Conservation (phyloP, 2,888 invertebrate species). For the Mesorhabditis spiculigera region DNA sequence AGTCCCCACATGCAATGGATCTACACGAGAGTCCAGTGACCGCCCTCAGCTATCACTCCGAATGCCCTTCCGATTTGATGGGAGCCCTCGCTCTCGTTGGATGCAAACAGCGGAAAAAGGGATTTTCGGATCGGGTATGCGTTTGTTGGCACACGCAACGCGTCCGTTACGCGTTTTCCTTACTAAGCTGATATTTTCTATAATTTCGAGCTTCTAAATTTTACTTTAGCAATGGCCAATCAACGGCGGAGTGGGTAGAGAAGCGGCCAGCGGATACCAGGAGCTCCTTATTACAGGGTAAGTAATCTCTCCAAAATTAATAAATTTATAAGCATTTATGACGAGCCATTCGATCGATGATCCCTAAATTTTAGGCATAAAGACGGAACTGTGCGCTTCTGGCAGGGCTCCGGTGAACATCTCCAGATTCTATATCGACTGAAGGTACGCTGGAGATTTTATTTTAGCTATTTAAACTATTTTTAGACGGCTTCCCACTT, state of each 20-base stretch:
- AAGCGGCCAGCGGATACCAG: slow-evolving; percentile 90
- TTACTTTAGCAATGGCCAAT: slow-evolving; percentile 82
- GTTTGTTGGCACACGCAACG: not conserved
- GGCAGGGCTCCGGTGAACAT: slow-evolving; percentile 84
- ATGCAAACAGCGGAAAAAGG: slow-evolving; percentile 65
- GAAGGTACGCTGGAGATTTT: slow-evolving; percentile 16
- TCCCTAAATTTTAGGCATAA: slow-evolving; percentile 60
- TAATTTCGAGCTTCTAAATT: not conserved
- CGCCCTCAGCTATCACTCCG: slow-evolving; percentile 90
- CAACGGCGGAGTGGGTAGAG: slow-evolving; percentile 91
- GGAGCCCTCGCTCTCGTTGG: slow-evolving; percentile 95
- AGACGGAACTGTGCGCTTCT: slow-evolving; percentile 96
- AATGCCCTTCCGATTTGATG: slow-evolving; percentile 94
- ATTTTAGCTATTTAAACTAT: slow-evolving; percentile 60
- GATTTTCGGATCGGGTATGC: slow-evolving; percentile 61
- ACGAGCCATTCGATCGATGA: slow-evolving; percentile 3
- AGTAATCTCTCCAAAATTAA: not conserved
- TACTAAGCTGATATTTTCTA: not conserved
- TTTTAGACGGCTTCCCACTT: slow-evolving; percentile 87
- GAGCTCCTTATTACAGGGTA: slow-evolving; percentile 89
- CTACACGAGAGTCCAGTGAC: slow-evolving; percentile 97
- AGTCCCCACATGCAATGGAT: slow-evolving; percentile 99
- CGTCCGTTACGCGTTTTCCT: no score
- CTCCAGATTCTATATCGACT: slow-evolving; percentile 68
- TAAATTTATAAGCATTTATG: slow-evolving; percentile 65